phyloP scores from a whole-genome alignment of 1,140 invertebrate species.

The Diachasmimorpha longicaudata region DNA sequence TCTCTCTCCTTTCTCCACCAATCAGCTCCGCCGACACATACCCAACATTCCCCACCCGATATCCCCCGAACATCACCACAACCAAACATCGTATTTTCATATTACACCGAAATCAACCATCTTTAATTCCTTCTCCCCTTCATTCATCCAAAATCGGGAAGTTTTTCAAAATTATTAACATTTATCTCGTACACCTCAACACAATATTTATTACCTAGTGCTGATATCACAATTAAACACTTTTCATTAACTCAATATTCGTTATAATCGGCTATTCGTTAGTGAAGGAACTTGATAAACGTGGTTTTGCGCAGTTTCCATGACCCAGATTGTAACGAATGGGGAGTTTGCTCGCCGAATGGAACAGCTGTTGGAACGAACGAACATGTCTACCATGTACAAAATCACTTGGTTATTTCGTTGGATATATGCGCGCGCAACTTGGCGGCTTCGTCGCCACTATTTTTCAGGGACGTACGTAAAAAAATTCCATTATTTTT shows the following conservation, averaged over 20 bases:
- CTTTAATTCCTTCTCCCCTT: not conserved
- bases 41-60: constrained; percentile 28
- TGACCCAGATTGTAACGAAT: constrained; percentile 58
- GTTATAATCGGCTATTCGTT: not conserved
- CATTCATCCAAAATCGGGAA: not conserved
- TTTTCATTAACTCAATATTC: not conserved
- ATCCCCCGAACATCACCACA: constrained; percentile 8
- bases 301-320: constrained; percentile 59
- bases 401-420: constrained; percentile 52
- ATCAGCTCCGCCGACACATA: constrained; percentile 53
- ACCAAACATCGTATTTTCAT: constrained; percentile 25
- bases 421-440: constrained; percentile 47
- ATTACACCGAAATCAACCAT: constrained; percentile 28
- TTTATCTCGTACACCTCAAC: not conserved
- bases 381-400: constrained; percentile 53
- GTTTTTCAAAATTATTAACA: not conserved
- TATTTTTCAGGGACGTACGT: constrained; percentile 51
- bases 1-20: constrained; percentile 46
- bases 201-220: not conserved
- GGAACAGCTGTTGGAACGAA: constrained; percentile 60
- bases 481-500: not conserved
- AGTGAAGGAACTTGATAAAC: not conserved
- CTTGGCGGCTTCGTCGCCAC: constrained; percentile 56
- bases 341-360: constrained; percentile 59
- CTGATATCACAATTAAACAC: not conserved